These are phyloP conservation scores for Notarius quadriscutis DNA, from an alignment of 2,113 vertebrate species.

Conservation along the genomic window DNA sequence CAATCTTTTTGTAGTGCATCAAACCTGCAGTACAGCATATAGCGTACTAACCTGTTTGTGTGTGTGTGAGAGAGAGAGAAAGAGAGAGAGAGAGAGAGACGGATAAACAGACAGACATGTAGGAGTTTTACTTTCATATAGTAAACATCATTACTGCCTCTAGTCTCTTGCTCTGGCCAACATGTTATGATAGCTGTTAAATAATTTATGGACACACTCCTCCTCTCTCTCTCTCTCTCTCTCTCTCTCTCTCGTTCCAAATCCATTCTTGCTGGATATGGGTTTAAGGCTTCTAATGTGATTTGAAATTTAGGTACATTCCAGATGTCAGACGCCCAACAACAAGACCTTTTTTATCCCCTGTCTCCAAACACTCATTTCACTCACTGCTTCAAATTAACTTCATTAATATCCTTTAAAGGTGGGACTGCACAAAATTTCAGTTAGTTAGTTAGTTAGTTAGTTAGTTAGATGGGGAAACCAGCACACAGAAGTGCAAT, in stretches of 20 bases:
- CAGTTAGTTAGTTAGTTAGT: too few relatives aligned
- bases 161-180: not conserved
- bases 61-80: not conserved
- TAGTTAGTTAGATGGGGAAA: not conserved
- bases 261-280: not conserved
- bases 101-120: not conserved
- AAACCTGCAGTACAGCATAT: slow-evolving; percentile 1
- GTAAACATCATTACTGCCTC: slow-evolving; percentile 28
- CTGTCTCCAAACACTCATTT: not conserved
- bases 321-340: not conserved
- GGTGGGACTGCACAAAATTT: not conserved
- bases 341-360: not conserved
- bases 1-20: not conserved
- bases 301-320: not conserved
- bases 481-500: not conserved
- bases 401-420: not conserved
- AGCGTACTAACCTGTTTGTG: not conserved
- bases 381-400: not conserved
- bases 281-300: not conserved
- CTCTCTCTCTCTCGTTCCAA: not conserved
- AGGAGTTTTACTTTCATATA: slow-evolving; percentile 21
- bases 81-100: too few relatives aligned
- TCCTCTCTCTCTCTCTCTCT: not conserved
- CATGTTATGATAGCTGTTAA: slow-evolving; percentile 1
- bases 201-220: not conserved